Conservation (phyloP, 2,888 invertebrate genomes). For the Timandra comae region DNA sequence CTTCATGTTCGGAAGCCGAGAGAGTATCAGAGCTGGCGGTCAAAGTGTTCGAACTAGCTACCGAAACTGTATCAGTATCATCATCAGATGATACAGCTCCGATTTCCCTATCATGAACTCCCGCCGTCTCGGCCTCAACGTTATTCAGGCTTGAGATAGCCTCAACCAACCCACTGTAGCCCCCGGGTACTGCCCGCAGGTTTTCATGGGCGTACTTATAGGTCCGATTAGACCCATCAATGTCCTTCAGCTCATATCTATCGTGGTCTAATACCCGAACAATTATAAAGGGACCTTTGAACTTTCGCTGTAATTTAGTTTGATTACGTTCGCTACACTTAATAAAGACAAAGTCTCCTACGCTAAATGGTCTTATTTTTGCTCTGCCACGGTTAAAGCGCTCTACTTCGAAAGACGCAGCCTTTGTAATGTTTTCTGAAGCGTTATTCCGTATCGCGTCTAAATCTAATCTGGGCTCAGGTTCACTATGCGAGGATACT, state of each 20-base stretch:
- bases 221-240: slow-evolving; percentile 10
- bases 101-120: background rate
- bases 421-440: slow-evolving; percentile 5
- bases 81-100: background rate
- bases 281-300: slow-evolving; percentile 14
- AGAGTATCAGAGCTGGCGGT: background rate
- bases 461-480: too few relatives aligned
- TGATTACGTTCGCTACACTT: slow-evolving; percentile 18
- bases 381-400: slow-evolving; percentile 17
- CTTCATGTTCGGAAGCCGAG: background rate
- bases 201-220: slow-evolving; percentile 20
- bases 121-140: slow-evolving; percentile 16
- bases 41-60: background rate
- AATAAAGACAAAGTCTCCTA: slow-evolving; percentile 18
- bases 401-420: slow-evolving; percentile 4
- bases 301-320: slow-evolving; percentile 19
- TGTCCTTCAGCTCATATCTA: slow-evolving; percentile 12
- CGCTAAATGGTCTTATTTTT: slow-evolving; percentile 6
- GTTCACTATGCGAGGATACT: too few relatives aligned
- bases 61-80: background rate
- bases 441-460: slow-evolving; percentile 7
- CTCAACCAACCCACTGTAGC: slow-evolving; percentile 15
- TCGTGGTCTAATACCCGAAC: slow-evolving; percentile 12
- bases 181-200: too few relatives aligned
- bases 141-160: too few relatives aligned